phyloP scores from a whole-genome alignment of 2,113 vertebrate genomes.

The Proteles cristata region DNA sequence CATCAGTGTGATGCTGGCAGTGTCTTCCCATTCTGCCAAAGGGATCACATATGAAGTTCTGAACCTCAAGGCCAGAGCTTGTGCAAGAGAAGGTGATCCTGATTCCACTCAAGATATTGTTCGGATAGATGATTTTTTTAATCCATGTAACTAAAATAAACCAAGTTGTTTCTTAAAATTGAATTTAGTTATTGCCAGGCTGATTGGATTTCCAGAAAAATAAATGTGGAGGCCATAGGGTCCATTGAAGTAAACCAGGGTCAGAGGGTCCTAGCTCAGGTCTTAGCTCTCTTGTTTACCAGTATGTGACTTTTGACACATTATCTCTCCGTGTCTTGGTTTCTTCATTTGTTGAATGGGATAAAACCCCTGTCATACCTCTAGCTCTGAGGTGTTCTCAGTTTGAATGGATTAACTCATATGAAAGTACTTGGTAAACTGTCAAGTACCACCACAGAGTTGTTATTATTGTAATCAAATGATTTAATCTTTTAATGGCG shows the following conservation, averaged over 20 bases:
- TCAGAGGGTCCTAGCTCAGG: neutral
- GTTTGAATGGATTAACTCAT: neutral
- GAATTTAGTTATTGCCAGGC: neutral
- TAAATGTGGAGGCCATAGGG: neutral
- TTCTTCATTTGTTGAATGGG: neutral
- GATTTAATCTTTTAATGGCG: neutral
- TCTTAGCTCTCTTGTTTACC: neutral
- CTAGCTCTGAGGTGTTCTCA: neutral
- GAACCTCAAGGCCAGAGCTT: neutral
- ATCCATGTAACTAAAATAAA: slow-evolving; percentile 2
- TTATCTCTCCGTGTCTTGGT: neutral
- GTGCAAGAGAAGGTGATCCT: neutral
- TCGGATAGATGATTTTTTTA: neutral
- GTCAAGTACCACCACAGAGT: neutral
- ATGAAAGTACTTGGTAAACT: neutral
- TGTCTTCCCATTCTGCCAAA: neutral
- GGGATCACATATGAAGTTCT: neutral
- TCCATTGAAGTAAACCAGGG: neutral
- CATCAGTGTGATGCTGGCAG: neutral
- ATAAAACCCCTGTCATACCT: neutral
- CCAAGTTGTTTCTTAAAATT: slow-evolving; percentile 2
- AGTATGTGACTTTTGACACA: neutral
- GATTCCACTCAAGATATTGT: neutral
- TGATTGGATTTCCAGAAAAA: slow-evolving; percentile 14
- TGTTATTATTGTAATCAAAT: neutral